Evolutionary conservation across 2,113 vertebrate species (phyloP), one percentile per base, ranked within the genome.

Genomic region (Motacilla tschutschensis): DNA sequence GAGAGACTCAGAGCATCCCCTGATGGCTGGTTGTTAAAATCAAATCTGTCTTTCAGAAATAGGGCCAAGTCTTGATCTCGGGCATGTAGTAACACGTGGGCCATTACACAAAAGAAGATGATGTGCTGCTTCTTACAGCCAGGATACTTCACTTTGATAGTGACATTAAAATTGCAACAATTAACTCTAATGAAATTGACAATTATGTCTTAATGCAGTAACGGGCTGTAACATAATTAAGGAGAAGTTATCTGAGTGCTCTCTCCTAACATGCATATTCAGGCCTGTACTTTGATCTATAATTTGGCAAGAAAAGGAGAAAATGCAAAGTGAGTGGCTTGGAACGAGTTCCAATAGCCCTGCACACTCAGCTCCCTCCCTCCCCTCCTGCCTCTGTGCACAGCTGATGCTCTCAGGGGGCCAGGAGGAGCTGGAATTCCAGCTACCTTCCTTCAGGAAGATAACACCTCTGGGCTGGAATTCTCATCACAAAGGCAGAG

Each of bases 141-240:
- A 70, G 67, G 51, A 53, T 55, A 38, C 70, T 78, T 78, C 70
- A 50, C 63, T 91, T 79, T 51, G 85, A 73, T 77, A 92, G 79
- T 38, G 75, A 87, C 79, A 77, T 84, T 86, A 83, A 92, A 93
- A 94, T 91, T 87, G 92, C 64, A 76, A 84, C 86, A 86, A 93
- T 92, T 92, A 82, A 85, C 67, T 79, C 90, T 91, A 85, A 93
- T 94, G 86, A 91, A 94, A 95, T 88, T 3, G 36, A 79, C 88
- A 87, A 90, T 93, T 93, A 88, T 18, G 38, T 57, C 82, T 90
- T 94, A 91, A 93, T 71, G 79, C 84, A 87, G 66, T 79, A 94
- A 91, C 4, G 1, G 75, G 78, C 64, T 82, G 28, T 84, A 92
- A 88, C 35, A 17, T 13, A 86, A 93, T 91, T 84, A 92, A 74